Base-by-base conservation (phyloP, 1,140 invertebrate genomes). In the Drosophila seguyi region DNA sequence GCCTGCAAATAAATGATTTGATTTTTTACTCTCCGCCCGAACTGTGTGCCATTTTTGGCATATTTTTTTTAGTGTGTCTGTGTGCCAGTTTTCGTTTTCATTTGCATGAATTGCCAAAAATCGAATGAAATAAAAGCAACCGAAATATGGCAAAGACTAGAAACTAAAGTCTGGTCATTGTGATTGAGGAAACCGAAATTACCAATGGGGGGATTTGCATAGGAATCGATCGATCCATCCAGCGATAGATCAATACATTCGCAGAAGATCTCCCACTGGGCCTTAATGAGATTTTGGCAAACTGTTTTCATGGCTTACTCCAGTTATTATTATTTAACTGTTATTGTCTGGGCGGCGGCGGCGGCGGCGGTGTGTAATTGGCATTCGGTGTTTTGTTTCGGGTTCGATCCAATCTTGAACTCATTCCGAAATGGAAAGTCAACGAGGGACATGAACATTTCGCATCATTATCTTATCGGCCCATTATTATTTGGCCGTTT, bases 81-180 rank as follows among this genome's bases (percentile, higher is more conserved):
- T 79, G 75, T 79, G 79, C 57, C 79, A 82, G 75, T 71, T 86
- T 87, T 88, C 85, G 85, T 84, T 90, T 90, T 90, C 85, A 90
- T 90, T 85, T 74, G 85, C 85, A 90, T 88, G 85, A 88, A 81
- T 88, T 81, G 81, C 66, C 69, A 63, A 79, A 61, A 75, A 39
- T 0, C 48, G 18, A 34, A 22, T 20, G 3, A 8, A 52, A 52
- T 52, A 45, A 45, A 22, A 52, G 48, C 11, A 20, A 36, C 29
- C 31, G 22, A 62, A 87, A 81, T 74, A 56, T 20, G 50, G 42
- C 44, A 34, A 50, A 68, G 59, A 42, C 61, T 52, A 53, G 56
- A 59, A 61, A 52, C 60, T 57, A 61, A 60, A 69, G 58, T 39
- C 47, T 69, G 69, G 47, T 59, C 58, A 75, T 75, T 74, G 45